Conservation (phyloP, 2,888 invertebrate species). For the Notocelia uddmanniana region DNA sequence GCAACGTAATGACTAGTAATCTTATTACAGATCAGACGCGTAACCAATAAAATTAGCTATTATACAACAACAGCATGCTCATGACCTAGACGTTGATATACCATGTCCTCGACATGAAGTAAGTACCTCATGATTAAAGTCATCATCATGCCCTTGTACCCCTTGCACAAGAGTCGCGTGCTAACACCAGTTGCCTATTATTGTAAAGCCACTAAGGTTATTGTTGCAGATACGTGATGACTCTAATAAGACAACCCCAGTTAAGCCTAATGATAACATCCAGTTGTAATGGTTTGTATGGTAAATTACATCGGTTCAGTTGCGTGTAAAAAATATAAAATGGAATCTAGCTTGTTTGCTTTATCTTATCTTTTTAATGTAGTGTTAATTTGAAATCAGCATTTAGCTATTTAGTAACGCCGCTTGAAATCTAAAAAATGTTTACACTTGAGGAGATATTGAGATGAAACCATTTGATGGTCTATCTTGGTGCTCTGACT, state of each 20-base stretch:
- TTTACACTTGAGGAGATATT: too few species aligned
- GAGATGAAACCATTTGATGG: neutral
- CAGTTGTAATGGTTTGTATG: slow-evolving; percentile 14
- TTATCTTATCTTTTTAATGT: slow-evolving; percentile 11
- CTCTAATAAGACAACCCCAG: slow-evolving; percentile 36
- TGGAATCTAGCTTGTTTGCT: neutral
- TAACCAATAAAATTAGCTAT: slow-evolving; percentile 20
- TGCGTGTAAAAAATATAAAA: neutral
- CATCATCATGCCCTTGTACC: slow-evolving; percentile 72
- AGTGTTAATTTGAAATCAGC: neutral
- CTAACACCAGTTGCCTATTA: slow-evolving; percentile 43
- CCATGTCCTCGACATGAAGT: slow-evolving; percentile 33
- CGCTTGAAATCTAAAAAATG: neutral
- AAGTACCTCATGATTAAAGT: slow-evolving; percentile 56
- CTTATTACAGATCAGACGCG: neutral
- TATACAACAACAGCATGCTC: slow-evolving; percentile 31
- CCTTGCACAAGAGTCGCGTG: slow-evolving; percentile 67
- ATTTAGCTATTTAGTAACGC: neutral
- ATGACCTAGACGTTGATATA: slow-evolving; percentile 41
- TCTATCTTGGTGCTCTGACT: neutral
- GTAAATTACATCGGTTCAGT: slow-evolving; percentile 15
- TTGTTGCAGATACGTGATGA: slow-evolving; percentile 59
- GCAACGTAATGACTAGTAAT: neutral
- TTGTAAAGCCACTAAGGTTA: slow-evolving; percentile 54
- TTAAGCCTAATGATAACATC: slow-evolving; percentile 31